Evolutionary conservation across 1,140 invertebrate species (phyloP), one percentile per base, ranked within the genome.

Genomic region (Whitmania pigra): DNA sequence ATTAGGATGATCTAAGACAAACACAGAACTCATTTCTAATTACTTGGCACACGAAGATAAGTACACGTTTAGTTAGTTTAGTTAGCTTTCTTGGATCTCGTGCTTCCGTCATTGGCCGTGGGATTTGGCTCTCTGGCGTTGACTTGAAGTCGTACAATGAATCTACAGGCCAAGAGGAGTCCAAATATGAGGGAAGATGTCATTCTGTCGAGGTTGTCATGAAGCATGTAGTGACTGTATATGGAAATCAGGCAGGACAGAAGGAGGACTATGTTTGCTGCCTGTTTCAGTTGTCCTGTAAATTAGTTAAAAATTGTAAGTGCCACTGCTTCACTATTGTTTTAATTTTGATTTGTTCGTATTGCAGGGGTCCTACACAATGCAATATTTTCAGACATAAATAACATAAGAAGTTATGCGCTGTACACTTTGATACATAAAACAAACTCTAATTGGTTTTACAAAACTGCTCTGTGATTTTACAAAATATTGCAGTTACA

Each of bases 131-230:
- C 75, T 72, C 75, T 74, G n/a, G 77, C 69, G 25, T 72, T 77
- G 3, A 80, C 76, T 73, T 89, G 88, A 78, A 85, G 87, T 72
- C 88, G 87, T 67, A 90, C 88, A 20, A 97, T 90, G 57, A 98
- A 83, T 74, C 94, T 86, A 76, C 94, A 94, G 66, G 87, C 88
- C n/a, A 97, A 83, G 88, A 98, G 93, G 77, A 97, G 91, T 77
- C 93, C 90, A 82, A 98, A 97, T 20, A 97, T 92, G 76, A 97
- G 82, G 55, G 92, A 89, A 9, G 93, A 92, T 70, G 92, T 92
- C 72, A 91, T 92, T 76, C 92, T 87, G 80, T 96, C 93, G 79
- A 96, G 89, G 75, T 92, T 91, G 81, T 96, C 92, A 73, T 91
- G 89, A 3, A 95, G 88, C 86, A 92, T 90, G 76, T 89, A 89